Evolutionary conservation across 1,140 invertebrate genomes (phyloP), one percentile per base, ranked within the genome.

Genomic region (Cydia amplana): DNA sequence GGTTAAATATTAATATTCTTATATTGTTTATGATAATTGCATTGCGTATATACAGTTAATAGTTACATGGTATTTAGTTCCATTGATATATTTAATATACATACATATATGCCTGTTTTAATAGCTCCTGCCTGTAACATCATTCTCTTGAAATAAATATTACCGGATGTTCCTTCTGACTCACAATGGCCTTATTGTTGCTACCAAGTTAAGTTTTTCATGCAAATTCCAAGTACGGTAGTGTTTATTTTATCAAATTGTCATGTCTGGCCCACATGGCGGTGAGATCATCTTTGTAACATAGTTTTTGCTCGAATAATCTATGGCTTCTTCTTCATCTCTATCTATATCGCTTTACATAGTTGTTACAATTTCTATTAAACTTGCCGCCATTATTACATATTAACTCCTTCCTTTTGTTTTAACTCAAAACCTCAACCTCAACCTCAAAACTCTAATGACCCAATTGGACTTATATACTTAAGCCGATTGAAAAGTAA

Each of bases 221-320:
- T 70, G 28, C 65, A 70, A 70, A 70, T 70, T 70, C 65, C 36
- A 18, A 70, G 65, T 70, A 70, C 1, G 65, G 65, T 43, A 18
- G 65, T 70, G 65, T 70, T 43, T 70, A 70, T 70, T 70, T 70
- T 70, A 70, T 43, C 65, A 43, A 70, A 70, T 70, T 70, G 65
- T 28, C 73, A 73, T 55, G 75, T 49, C 70, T 72, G 73, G 74
- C 75, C 79, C 79, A 79, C 77, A 79, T 79, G 77, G 36, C 20
- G 77, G 20, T 82, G 80, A 82, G 76, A 79, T 82, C 80, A 82
- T 23, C 20, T 49, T 75, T 20, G n/a, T n/a, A n/a, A n/a, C n/a
- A 16, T 16, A 70, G 20, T 23, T 70, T 64, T 74, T 78, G 36
- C 23, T 70, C 43, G 43, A 46, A 46, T 46, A 16, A 14, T 46